Evolutionary conservation across 2,113 vertebrate genomes (phyloP), one percentile per base, ranked within the genome.

Genomic region (Oreotragus oreotragus): DNA sequence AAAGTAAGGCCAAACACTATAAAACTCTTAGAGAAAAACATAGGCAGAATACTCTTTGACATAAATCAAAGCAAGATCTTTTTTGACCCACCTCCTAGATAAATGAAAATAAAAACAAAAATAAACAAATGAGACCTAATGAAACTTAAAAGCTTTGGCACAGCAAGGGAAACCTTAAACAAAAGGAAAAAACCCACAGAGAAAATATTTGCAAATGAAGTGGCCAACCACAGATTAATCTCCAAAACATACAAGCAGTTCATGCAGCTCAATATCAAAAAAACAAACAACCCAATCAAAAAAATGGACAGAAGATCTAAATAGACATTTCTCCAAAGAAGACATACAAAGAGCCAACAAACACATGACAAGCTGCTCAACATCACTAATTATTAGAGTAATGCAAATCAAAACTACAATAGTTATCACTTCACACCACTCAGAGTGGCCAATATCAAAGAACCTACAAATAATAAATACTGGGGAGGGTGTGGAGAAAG

Each of bases 371-470:
- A 43, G 21, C 43, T 73, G 70, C 36, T 43, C 70, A 73, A 39
- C 36, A 73, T 73, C 36, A 73, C 36, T 43, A 43, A 43, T 73
- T n/a, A 73, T 43, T 43, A 73, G 70, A 73, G 70, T 25, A 43
- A 27, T 23, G 21, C n/a, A 43, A 43, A 73, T 73, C 70, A 43
- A 73, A 73, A 36, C 66, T 23, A 23, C 19, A 36, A 7, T 76
- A 76, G 70, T 43, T 43, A 43, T 25, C 17, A 70, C 36, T 23
- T 76, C 36, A 76, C 70, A 70, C 7, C n/a, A 62, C 28, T 30
- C 60, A 70, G n/a, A 21, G 17, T 0, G 0, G 64, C 64, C 64
- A 76, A 23, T 6, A 76, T 43, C 5, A 76, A 25, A 76, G 25
- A 76, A 43, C 12, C 36, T 76, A 43, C 23, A 43, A 43, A 43